Evolutionary conservation across 2,888 invertebrate species (phyloP), one percentile per base, ranked within the genome.

Genomic region (Leptopilina myrica): DNA sequence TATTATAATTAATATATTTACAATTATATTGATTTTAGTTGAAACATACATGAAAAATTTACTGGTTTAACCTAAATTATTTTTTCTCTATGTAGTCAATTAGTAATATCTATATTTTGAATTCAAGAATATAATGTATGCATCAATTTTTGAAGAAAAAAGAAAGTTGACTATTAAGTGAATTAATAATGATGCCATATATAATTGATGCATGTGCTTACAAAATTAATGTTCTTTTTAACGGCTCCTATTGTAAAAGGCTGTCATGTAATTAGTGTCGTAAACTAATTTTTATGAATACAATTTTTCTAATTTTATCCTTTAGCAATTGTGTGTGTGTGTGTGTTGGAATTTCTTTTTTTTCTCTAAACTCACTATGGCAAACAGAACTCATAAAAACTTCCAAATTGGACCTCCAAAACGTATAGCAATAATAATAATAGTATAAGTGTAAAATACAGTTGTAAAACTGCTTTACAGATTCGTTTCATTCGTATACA

Each of bases 281-380:
- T 73, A 67, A 67, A 67, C 67, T 67, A 53, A 73, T 73, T 73
- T 73, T 73, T 73, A 73, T 73, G 73, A 73, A 73, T 59, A 56
- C 56, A 11, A 73, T 56, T 73, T 73, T 56, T 56, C 53, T 62
- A 62, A 62, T 20, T 56, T 73, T 53, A 73, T 73, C 26, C 53
- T 59, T 73, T 33, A 33, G 14, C 6, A 69, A n/a, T 20, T 20
- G 1, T n/a, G 26, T 12, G 73, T 56, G 73, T 56, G 53, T 53
- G 53, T 73, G 33, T 26, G 6, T 20, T 33, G n/a, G 56, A 73
- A 73, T 73, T 73, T 53, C 56, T 73, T 56, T 33, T 56, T 56
- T 56, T 33, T 8, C 9, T 20, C 2, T 14, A 26, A 33, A 26
- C 9, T 20, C 2, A 9, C 53, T 33, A 26, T 53, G 8, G 26